Percentiles rank a stretch among this genome's conserved stretches.
These are phyloP conservation scores for Malacoctenus gilli DNA, from an alignment of 2,797 vertebrate genomes.

Conservation along the genomic window DNA sequence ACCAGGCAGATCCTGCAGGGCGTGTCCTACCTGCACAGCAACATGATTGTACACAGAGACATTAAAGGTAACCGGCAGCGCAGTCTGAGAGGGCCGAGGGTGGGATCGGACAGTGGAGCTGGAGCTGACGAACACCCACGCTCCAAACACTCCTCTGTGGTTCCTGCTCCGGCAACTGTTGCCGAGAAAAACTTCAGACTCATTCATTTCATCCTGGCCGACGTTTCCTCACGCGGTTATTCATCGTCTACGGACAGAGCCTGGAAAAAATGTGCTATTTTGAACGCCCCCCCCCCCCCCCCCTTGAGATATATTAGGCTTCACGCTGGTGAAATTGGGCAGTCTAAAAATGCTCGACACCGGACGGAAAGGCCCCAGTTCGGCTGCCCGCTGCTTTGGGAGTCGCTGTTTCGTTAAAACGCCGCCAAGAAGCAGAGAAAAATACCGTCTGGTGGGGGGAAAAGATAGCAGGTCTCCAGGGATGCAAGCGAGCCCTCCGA, in stretches of 20 bases:
- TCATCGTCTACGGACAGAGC: slow-evolving; percentile 27
- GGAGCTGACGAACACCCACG: slow-evolving; percentile 11
- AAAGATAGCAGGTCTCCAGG: slow-evolving; percentile 61
- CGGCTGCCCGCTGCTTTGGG: slow-evolving; percentile 61
- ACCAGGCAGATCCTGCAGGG: slow-evolving; percentile 92
- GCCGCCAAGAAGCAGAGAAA: slow-evolving; percentile 56
- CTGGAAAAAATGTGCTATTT: slow-evolving; percentile 61
- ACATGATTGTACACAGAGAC: slow-evolving; percentile 96
- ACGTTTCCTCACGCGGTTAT: slow-evolving; percentile 47
- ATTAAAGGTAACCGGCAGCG: slow-evolving; percentile 86
- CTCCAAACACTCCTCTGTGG: slow-evolving; percentile 6
- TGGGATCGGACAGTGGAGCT: slow-evolving; percentile 43
- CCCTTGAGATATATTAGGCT: slow-evolving; percentile 61
- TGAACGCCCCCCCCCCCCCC: too few relatives aligned
- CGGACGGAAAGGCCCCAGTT: slow-evolving; percentile 66
- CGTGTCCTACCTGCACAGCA: slow-evolving; percentile 92
- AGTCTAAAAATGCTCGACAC: slow-evolving; percentile 66
- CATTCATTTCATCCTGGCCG: slow-evolving; percentile 42
- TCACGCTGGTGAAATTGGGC: slow-evolving; percentile 51
- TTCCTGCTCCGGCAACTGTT: slow-evolving; percentile 6
- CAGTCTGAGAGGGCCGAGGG: slow-evolving; percentile 24
- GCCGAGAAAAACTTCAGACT: slow-evolving; percentile 20
- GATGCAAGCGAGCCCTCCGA: slow-evolving; percentile 40
- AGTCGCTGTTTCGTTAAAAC: slow-evolving; percentile 47
- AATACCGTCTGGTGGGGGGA: slow-evolving; percentile 54